These are phyloP conservation scores for Paedocypris sp. DNA, from an alignment of 2,113 vertebrate genomes.

Conservation along the genomic window DNA sequence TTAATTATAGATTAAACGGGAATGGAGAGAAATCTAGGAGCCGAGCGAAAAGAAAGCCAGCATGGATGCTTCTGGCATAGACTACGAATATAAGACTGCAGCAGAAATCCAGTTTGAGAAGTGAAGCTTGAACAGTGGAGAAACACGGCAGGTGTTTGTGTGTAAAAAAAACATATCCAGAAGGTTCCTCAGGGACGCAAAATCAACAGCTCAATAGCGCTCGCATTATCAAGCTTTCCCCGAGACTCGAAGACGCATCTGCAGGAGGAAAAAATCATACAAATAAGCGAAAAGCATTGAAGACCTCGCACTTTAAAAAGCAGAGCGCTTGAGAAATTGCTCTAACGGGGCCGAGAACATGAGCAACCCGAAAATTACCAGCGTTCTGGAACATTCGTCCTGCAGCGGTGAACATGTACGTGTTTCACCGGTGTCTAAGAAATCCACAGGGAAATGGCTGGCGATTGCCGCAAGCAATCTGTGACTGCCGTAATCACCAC, in stretches of 20 bases:
- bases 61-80: not conserved
- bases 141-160: not conserved
- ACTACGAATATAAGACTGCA: not conserved
- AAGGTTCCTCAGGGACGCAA: not conserved
- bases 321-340: not conserved
- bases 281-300: too few relatives aligned
- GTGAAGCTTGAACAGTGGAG: too few relatives aligned
- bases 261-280: too few relatives aligned
- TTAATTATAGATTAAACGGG: constrained; percentile 16
- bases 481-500: too few relatives aligned
- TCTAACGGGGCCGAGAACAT: not conserved
- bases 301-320: too few relatives aligned
- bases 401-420: too few relatives aligned
- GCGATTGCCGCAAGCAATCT: too few relatives aligned
- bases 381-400: too few relatives aligned
- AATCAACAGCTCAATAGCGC: not conserved
- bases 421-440: too few relatives aligned
- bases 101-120: too few relatives aligned
- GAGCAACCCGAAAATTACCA: not conserved
- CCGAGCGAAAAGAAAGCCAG: not conserved
- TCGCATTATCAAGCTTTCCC: not conserved
- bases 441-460: too few relatives aligned
- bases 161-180: constrained; percentile 1
- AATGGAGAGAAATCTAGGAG: not conserved
- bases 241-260: too few relatives aligned